Percentiles rank a stretch among this genome's conserved stretches.
phyloP scores from a whole-genome alignment of 2,113 vertebrate genomes.

The Nettapus auritus region DNA sequence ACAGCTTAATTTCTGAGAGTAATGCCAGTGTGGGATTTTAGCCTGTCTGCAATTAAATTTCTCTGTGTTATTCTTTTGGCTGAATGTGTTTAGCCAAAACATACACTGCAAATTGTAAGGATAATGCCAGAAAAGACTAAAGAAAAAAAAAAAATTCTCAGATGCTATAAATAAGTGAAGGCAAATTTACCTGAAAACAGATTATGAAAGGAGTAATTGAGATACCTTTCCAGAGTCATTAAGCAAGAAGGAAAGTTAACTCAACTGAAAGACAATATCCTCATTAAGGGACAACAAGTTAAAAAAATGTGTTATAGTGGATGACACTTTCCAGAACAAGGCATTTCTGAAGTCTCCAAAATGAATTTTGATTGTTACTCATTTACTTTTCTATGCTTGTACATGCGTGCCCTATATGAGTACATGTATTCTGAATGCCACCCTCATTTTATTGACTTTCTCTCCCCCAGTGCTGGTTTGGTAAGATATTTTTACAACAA shows the following conservation, averaged over 20 bases:
- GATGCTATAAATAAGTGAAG: neutral
- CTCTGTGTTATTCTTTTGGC: neutral
- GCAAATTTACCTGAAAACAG: neutral
- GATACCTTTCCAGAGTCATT: neutral
- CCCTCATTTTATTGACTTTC: neutral
- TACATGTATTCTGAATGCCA: neutral
- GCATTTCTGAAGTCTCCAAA: neutral
- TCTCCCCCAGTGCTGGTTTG: neutral
- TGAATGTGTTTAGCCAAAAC: neutral
- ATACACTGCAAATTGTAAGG: neutral
- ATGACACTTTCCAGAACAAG: conserved; percentile 37
- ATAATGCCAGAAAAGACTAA: neutral
- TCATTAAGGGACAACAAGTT: conserved; percentile 25
- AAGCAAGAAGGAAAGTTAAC: conserved; percentile 14
- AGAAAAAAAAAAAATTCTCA: neutral
- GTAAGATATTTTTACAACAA: neutral
- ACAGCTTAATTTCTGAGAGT: neutral
- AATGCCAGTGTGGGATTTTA: neutral
- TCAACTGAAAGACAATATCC: conserved; percentile 54
- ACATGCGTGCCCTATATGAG: neutral
- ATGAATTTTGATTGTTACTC: neutral
- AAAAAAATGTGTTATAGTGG: neutral
- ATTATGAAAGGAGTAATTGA: conserved; percentile 14
- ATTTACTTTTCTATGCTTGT: neutral
- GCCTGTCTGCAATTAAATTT: neutral